Conservation (phyloP, 2,113 vertebrate genomes). For the Lampris megalopsis region DNA sequence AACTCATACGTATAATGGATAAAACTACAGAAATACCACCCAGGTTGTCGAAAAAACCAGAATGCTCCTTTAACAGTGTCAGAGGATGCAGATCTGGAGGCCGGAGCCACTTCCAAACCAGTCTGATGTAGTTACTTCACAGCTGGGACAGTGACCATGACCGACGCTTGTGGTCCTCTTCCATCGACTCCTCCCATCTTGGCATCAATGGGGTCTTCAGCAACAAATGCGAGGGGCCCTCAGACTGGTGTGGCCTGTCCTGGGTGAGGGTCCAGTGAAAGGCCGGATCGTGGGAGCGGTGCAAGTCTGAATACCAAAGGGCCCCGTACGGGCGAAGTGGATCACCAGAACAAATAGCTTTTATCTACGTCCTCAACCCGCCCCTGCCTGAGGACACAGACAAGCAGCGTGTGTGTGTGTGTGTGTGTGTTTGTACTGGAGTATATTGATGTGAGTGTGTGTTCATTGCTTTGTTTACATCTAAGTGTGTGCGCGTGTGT, state of each 20-base stretch:
- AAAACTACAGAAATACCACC: no score
- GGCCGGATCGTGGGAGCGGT: conserved; percentile 39
- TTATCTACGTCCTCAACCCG: conserved; percentile 20
- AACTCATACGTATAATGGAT: no score
- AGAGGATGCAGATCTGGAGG: neutral
- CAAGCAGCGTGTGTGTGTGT: conserved; percentile 12
- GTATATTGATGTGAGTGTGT: neutral
- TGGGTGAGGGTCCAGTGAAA: conserved; percentile 19
- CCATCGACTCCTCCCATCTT: conserved; percentile 10
- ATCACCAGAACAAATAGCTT: conserved; percentile 42
- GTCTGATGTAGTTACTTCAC: neutral
- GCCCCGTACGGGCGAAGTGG: neutral
- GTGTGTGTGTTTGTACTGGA: conserved; percentile 6
- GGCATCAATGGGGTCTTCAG: conserved; percentile 32
- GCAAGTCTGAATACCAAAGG: conserved; percentile 36
- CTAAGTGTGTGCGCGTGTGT: conserved; percentile 1
- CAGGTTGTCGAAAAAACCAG: no score
- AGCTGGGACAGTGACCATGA: neutral
- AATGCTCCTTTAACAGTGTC: no score
- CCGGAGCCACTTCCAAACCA: no score
- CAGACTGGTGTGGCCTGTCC: neutral
- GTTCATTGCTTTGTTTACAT: neutral
- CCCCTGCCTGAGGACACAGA: neutral
- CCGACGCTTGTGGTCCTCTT: neutral
- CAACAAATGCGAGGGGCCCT: conserved; percentile 9